Base-by-base conservation (phyloP, 2,113 vertebrate species). In the Pygathrix nemaeus region DNA sequence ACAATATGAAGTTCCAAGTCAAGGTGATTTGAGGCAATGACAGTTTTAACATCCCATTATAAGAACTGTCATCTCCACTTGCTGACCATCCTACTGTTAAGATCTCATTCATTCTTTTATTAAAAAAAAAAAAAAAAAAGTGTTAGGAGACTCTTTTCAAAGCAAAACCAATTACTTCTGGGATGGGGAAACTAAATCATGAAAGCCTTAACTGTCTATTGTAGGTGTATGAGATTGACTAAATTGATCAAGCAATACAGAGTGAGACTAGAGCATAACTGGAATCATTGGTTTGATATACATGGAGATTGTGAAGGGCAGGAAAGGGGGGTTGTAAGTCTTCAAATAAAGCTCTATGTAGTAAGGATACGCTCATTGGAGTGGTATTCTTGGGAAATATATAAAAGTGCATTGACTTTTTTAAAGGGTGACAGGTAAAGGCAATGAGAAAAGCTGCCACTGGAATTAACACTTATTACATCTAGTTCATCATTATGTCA, bases 371-470 rank as follows among this genome's bases (percentile, higher is more conserved):
- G 20, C 40, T 73, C 25, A 38, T 2, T n/a, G 4, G 10, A 59
- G 2, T 11, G 8, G 1, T 18, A 21, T n/a, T 48, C 8, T 43
- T 48, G 5, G 17, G n/a, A n/a, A 59, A 38, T 5, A 82, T 0
- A 2, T 30, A 38, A 79, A 83, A 57, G 18, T 8, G 2, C 10
- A 23, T 17, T 14, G 18, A 12, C 55, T 96, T 72, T 78, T 27
- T 70, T 40, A n/a, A 88, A 70, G 11, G 32, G 2, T 25, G 4
- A 68, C 14, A 72, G 2, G 2, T 38, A 45, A 43, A 66, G 38
- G 32, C 91, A 96, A 82, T 12, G 6, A 93, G 70, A 45, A 88
- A 61, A 76, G 1, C 5, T 48, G 45, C 10, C 59, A 18, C 1
- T 43, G 35, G 8, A 72, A 83, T 21, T 50, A 23, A 72, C 3